Evolutionary conservation across 2,113 vertebrate species (phyloP).

Genomic region (Lasiurus cinereus): DNA sequence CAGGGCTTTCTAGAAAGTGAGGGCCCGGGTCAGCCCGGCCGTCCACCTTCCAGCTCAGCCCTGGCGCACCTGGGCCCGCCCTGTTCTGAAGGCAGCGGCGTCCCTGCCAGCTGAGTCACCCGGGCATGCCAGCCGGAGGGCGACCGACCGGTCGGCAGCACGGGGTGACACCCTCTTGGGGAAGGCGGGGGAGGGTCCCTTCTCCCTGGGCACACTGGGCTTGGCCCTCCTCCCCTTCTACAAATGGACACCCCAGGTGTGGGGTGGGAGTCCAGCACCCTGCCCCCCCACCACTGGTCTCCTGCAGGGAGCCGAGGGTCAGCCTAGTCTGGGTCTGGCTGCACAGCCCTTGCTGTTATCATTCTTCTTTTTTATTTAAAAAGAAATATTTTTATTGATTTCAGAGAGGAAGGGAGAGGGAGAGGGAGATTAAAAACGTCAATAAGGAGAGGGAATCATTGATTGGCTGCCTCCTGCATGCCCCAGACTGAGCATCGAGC

Average conservation of each 20-base stretch:
- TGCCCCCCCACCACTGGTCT: neutral
- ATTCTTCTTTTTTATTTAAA: neutral
- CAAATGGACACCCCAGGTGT: fast-evolving
- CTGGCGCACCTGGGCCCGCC: neutral
- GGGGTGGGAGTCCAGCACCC: no score
- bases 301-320: fast-evolving
- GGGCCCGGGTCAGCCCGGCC: neutral
- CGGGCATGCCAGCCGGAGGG: neutral
- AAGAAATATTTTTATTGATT: no score
- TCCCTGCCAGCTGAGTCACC: conserved; percentile 42
- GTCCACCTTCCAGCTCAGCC: neutral
- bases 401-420: no score
- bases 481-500: no score
- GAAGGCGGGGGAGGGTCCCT: neutral
- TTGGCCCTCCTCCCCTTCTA: neutral
- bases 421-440: no score
- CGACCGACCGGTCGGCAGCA: fast-evolving
- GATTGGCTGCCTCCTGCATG: no score
- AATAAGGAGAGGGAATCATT: no score
- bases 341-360: fast-evolving
- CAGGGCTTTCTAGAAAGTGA: conserved; percentile 40
- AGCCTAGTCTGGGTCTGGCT: no score
- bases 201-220: no score
- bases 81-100: neutral
- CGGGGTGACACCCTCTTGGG: neutral